Evolutionary conservation across 2,888 invertebrate genomes (phyloP).

Genomic region (Smittia sp.): DNA sequence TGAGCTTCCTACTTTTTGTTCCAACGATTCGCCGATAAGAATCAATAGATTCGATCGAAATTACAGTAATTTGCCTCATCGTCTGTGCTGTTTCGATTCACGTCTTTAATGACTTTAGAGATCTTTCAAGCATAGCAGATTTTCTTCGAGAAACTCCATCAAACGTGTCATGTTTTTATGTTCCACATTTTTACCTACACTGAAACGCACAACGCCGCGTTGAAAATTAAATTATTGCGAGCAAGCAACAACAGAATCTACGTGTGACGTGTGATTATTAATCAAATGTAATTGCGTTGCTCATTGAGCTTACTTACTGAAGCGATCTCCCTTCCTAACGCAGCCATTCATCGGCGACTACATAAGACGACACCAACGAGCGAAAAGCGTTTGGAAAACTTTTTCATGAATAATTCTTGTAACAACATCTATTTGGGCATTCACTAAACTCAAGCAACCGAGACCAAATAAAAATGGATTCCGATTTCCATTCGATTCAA

Average conservation of each 20-base stretch:
- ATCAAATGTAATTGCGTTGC: slow-evolving; percentile 40
- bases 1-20: neutral
- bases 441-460: slow-evolving; percentile 31
- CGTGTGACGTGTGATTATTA: slow-evolving; percentile 41
- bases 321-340: slow-evolving; percentile 34
- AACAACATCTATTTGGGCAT: neutral
- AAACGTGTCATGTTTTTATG: slow-evolving; percentile 40
- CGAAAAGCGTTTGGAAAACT: neutral
- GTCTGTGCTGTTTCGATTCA: neutral
- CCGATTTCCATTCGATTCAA: slow-evolving; percentile 40
- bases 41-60: slow-evolving; percentile 23
- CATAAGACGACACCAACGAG: neutral
- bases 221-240: slow-evolving; percentile 41
- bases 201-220: slow-evolving; percentile 34
- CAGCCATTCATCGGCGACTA: neutral
- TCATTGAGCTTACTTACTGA: slow-evolving; percentile 40
- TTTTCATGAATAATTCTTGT: neutral
- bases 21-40: neutral
- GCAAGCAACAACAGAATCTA: slow-evolving; percentile 20
- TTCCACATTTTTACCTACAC: slow-evolving; percentile 24
- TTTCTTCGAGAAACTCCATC: slow-evolving; percentile 33
- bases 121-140: slow-evolving; percentile 35
- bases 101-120: slow-evolving; percentile 16
- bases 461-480: slow-evolving; percentile 39
- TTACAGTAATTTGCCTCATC: slow-evolving; percentile 29